Evolutionary conservation across 2,797 vertebrate genomes (phyloP).

Genomic region (Enteromius mattozi): DNA sequence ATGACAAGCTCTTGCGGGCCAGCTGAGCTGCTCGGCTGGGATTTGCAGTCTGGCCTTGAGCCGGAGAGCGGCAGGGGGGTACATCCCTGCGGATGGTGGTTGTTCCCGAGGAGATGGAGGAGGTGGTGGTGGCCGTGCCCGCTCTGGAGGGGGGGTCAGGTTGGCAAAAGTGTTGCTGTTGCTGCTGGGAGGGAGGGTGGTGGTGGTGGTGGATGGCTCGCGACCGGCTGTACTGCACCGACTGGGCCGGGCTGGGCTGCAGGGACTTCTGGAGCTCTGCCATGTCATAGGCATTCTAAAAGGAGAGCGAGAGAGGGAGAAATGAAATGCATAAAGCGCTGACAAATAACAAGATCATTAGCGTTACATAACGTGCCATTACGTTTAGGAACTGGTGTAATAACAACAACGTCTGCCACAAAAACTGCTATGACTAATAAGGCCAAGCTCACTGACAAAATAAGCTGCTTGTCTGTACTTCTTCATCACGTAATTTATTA

Average conservation of each 20-base stretch:
- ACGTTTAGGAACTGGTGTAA: conserved; percentile 32
- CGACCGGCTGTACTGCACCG: conserved; percentile 77
- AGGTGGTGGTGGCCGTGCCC: conserved; percentile 67
- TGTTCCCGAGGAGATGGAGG: conserved; percentile 66
- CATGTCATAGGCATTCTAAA: conserved; percentile 88
- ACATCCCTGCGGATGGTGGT: conserved; percentile 67
- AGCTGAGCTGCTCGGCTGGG: conserved; percentile 71
- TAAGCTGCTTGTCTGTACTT: conserved; percentile 52
- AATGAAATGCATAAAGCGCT: conserved; percentile 17
- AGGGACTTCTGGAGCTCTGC: conserved; percentile 89
- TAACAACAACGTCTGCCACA: conserved; percentile 31
- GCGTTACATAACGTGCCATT: conserved; percentile 28
- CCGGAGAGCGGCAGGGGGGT: conserved; percentile 68
- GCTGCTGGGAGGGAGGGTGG: conserved; percentile 74
- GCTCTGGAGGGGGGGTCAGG: conserved; percentile 65
- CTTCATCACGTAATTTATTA: conserved; percentile 50
- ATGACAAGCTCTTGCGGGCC: conserved; percentile 73
- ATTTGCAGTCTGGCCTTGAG: conserved; percentile 73
- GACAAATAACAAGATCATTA: conserved; percentile 39
- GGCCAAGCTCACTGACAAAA: conserved; percentile 28
- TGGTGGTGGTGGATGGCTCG: conserved; percentile 68
- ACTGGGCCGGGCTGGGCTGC: conserved; percentile 83
- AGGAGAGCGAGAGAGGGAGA: conserved; percentile 41
- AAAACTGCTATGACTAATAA: conserved; percentile 49
- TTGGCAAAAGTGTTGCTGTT: conserved; percentile 70